Base-by-base conservation (phyloP, 2,888 invertebrate genomes). In the Folsomia manolachei region DNA sequence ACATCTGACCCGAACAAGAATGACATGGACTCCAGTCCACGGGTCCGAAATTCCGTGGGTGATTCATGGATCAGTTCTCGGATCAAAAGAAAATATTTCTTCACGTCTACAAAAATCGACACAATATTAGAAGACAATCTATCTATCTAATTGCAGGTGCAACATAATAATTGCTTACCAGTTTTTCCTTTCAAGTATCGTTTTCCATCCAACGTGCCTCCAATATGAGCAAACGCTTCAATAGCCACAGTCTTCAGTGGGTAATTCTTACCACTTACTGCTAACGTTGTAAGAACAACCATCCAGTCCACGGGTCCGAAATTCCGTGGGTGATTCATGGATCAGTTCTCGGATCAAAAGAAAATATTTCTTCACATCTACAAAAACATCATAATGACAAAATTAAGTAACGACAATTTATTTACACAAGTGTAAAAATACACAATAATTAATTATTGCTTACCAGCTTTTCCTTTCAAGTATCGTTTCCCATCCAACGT, bases 1-100 rank as follows among this genome's bases (percentile, higher is more conserved):
- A 80, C 79, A 39, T 76, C 79, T 26, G 80, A 74, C 56, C 76
- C 78, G 70, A 80, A 80, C 1, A 80, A 66, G 64, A 77, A 60
- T 21, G 78, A 70, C 62, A 80, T 71, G 0, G 76, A 75, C 24
- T 78, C 78, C 51, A 80, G 63, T 14, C 76, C 61, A 2, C 80
- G 75, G 27, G 73, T 71, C 11, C 78, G 72, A 61, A 73, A 79
- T 51, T 79, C 79, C 0, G 72, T 66, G 2, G 71, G 74, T 1
- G 75, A 65, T 27, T 77, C 73, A 60, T 77, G 71, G 19, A 80
- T 27, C 18, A 79, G 71, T 19, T 69, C 66, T 19, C 78, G 73
- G 19, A 75, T 71, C 26, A 68, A 69, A 21, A 73, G 72, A 51
- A 79, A 79, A 27, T 78, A 78, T 53, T 68, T 26, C 18, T 52